These are phyloP conservation scores for Drosophila pseudoananassae DNA, from an alignment of 1,140 invertebrate genomes.

Conservation along the genomic window DNA sequence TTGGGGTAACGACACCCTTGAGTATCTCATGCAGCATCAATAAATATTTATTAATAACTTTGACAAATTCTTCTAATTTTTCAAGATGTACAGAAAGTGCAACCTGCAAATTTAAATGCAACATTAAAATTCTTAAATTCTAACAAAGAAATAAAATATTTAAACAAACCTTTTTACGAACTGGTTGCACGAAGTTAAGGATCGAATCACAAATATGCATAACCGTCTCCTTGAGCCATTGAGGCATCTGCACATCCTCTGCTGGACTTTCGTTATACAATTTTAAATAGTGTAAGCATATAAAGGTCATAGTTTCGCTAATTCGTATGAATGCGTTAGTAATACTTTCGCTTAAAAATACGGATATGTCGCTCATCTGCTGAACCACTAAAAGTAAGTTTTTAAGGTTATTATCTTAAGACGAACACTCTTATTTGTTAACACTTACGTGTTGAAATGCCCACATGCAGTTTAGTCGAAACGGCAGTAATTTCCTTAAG, in stretches of 20 bases:
- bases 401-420: neutral
- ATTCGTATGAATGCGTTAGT: constrained; percentile 36
- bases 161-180: constrained; percentile 27
- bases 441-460: constrained; percentile 42
- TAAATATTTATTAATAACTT: constrained; percentile 27
- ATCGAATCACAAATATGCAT: constrained; percentile 49
- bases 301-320: constrained; percentile 44
- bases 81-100: neutral
- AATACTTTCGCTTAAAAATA: constrained; percentile 12
- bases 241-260: constrained; percentile 14
- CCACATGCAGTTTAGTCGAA: constrained; percentile 5
- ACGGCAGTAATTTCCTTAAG: constrained; percentile 12
- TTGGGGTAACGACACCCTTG: neutral
- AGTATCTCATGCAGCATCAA: constrained; percentile 50
- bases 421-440: no score
- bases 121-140: neutral
- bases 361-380: constrained; percentile 29
- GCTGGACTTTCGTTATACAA: neutral
- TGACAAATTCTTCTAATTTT: constrained; percentile 39
- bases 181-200: constrained; percentile 17
- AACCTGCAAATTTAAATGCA: constrained; percentile 39
- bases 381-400: constrained; percentile 34
- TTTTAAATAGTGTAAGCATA: constrained; percentile 44
- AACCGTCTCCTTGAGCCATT: constrained; percentile 45
- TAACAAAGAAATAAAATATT: neutral